A percentile compares a stretch with the other conserved stretches of the same genome.
These are phyloP conservation scores for Cataglyphis albicans DNA, from an alignment of 2,888 invertebrate genomes.

Conservation along the genomic window DNA sequence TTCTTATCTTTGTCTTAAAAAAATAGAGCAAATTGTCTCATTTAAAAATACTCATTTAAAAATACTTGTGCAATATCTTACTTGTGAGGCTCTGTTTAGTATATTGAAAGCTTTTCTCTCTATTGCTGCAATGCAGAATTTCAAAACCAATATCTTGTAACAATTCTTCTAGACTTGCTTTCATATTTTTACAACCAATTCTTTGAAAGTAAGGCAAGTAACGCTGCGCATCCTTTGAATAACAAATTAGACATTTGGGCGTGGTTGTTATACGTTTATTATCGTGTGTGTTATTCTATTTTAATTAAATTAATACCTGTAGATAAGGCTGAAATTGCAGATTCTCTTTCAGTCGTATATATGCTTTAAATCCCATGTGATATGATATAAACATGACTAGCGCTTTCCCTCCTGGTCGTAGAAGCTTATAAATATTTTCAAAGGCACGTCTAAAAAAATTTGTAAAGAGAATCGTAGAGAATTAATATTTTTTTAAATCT, in stretches of 20 bases:
- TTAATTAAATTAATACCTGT: slow-evolving; percentile 82
- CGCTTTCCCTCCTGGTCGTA: slow-evolving; percentile 90
- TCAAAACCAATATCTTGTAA: slow-evolving; percentile 89
- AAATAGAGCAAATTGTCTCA: neutral
- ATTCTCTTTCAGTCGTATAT: slow-evolving; percentile 88
- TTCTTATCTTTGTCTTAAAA: neutral
- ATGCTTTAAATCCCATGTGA: slow-evolving; percentile 90
- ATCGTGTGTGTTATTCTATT: neutral
- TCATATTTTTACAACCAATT: slow-evolving; percentile 87
- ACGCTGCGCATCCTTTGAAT: slow-evolving; percentile 87
- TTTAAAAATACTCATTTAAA: neutral
- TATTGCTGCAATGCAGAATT: slow-evolving; percentile 88
- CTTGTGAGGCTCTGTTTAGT: slow-evolving; percentile 88
- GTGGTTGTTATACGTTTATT: neutral
- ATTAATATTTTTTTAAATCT: neutral
- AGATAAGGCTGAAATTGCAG: slow-evolving; percentile 89
- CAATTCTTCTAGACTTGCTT: slow-evolving; percentile 87
- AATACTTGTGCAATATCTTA: slow-evolving; percentile 82
- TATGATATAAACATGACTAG: slow-evolving; percentile 90
- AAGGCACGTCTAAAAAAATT: slow-evolving; percentile 87
- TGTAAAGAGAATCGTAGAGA: neutral
- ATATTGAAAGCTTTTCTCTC: slow-evolving; percentile 88
- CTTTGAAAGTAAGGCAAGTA: slow-evolving; percentile 91
- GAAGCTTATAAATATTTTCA: slow-evolving; percentile 89
- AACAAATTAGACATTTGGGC: neutral